These are phyloP conservation scores for Grallaria varia DNA, from an alignment of 2,113 vertebrate genomes.

Conservation along the genomic window DNA sequence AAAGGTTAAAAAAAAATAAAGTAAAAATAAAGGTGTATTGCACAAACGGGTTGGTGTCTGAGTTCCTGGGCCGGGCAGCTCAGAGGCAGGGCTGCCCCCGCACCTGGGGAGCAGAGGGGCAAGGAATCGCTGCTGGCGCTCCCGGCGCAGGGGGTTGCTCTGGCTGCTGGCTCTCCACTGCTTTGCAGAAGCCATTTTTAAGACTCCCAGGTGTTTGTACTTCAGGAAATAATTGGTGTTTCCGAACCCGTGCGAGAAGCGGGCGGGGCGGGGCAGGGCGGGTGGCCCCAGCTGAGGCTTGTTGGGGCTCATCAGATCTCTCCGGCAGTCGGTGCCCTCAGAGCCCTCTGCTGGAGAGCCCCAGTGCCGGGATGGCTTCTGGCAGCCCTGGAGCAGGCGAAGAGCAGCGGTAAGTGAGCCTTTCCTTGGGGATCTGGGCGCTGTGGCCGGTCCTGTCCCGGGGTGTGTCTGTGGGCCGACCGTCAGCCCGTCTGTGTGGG, in stretches of 20 bases:
- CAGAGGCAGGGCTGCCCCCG: too few species aligned
- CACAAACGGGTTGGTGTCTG: constrained; percentile 56
- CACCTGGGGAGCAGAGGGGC: background rate
- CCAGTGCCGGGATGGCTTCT: rapidly evolving
- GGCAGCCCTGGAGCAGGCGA: background rate
- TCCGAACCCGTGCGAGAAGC: rapidly evolving
- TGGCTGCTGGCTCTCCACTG: background rate
- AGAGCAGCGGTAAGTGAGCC: rapidly evolving
- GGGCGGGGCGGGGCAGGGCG: rapidly evolving
- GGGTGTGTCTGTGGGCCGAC: too few species aligned
- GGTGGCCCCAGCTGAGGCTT: background rate
- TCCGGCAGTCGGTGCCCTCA: rapidly evolving
- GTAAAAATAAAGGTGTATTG: constrained; percentile 79
- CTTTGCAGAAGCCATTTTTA: background rate
- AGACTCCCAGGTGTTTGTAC: background rate
- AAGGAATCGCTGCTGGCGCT: background rate
- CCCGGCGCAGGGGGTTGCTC: background rate
- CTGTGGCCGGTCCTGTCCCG: too few species aligned
- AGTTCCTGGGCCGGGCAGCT: background rate
- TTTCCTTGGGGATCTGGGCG: rapidly evolving
- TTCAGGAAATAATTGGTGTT: rapidly evolving
- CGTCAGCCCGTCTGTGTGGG: too few species aligned
- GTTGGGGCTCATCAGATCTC: rapidly evolving
- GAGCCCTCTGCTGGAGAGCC: rapidly evolving
- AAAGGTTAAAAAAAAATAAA: constrained; percentile 75